A percentile compares a stretch with the other conserved stretches of the same genome.
Evolutionary conservation across 1,140 invertebrate genomes (phyloP).

Genomic region (Medauroidea extradentata): DNA sequence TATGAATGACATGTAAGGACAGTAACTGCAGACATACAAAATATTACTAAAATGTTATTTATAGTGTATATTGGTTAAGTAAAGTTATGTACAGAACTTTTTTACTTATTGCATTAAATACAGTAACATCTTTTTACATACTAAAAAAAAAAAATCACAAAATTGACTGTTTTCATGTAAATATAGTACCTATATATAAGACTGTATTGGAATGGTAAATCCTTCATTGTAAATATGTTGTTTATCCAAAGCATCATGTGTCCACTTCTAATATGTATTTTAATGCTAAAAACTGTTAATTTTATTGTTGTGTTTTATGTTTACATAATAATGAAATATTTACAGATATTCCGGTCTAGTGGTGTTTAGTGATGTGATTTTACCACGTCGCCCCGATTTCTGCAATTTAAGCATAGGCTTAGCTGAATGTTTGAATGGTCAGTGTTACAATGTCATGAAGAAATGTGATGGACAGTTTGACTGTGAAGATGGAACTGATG

Average conservation of each 20-base stretch:
- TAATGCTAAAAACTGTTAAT: background rate
- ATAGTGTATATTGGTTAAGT: too few species aligned
- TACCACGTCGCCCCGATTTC: slow-evolving; percentile 60
- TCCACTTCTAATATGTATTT: background rate
- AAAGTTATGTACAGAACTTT: too few species aligned
- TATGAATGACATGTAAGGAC: too few species aligned
- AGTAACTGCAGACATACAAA: too few species aligned
- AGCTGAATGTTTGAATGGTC: slow-evolving; percentile 72
- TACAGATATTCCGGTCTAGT: slow-evolving; percentile 67
- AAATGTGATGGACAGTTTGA: slow-evolving; percentile 72
- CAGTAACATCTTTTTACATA: too few species aligned
- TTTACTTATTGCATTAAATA: too few species aligned
- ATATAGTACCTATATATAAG: background rate
- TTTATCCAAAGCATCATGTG: background rate
- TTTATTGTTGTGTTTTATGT: background rate
- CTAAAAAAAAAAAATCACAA: too few species aligned
- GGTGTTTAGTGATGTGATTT: slow-evolving; percentile 77
- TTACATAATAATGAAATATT: slow-evolving; percentile 1
- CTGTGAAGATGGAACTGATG: slow-evolving; percentile 86
- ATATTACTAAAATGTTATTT: too few species aligned
- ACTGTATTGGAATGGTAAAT: background rate
- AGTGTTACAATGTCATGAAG: slow-evolving; percentile 72
- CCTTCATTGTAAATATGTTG: background rate
- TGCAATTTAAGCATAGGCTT: slow-evolving; percentile 72
- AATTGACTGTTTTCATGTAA: background rate